phyloP scores from a whole-genome alignment of 1,140 invertebrate species.

The Drosophila arawakana region DNA sequence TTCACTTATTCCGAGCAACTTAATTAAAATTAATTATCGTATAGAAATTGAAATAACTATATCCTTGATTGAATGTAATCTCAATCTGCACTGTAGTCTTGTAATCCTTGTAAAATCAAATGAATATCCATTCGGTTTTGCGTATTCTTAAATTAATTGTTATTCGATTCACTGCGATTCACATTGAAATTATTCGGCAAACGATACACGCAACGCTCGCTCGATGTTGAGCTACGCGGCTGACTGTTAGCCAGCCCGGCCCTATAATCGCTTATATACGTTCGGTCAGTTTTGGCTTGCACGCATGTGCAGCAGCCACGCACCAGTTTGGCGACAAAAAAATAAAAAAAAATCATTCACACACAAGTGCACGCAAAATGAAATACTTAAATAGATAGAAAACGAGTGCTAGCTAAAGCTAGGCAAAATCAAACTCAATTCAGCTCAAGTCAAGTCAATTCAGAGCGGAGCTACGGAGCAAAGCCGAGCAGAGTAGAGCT shows the following conservation, averaged over 20 bases:
- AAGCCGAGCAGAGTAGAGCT: conserved; percentile 13
- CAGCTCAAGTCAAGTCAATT: conserved; percentile 30
- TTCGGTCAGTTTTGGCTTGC: conserved; percentile 76
- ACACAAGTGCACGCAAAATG: conserved; percentile 14
- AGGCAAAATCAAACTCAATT: conserved; percentile 41
- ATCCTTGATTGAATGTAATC: neutral
- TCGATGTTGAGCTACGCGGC: conserved; percentile 83
- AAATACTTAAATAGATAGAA: conserved; percentile 38
- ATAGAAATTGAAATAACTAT: conserved; percentile 21
- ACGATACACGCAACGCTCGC: conserved; percentile 56
- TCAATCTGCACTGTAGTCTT: neutral
- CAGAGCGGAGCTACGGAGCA: conserved; percentile 29
- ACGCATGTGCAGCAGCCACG: conserved; percentile 79
- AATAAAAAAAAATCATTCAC: conserved; percentile 27
- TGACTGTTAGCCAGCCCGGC: conserved; percentile 84
- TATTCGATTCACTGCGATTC: conserved; percentile 10
- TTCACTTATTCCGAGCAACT: conserved; percentile 38
- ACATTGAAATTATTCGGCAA: conserved; percentile 16
- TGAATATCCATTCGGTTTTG: conserved; percentile 18
- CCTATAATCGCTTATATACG: conserved; percentile 85
- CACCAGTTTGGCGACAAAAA: conserved; percentile 82
- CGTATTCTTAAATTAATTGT: conserved; percentile 29
- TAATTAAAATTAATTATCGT: neutral
- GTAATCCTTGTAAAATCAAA: conserved; percentile 25
- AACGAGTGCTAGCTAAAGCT: conserved; percentile 47